Conservation (phyloP, 1,140 invertebrate species). For the Brachystomella parvula region DNA sequence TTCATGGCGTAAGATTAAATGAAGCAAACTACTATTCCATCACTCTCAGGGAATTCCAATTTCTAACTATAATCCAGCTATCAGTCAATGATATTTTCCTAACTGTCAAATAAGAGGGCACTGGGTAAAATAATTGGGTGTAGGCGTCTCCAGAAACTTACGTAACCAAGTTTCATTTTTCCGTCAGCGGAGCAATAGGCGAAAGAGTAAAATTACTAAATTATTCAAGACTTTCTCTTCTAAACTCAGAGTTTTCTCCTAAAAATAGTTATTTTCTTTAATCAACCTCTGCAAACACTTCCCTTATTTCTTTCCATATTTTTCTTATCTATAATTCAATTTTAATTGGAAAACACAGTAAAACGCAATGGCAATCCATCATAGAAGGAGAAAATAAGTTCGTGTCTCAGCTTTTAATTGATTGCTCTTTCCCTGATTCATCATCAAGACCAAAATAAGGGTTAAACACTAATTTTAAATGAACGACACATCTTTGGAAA, state of each 20-base stretch:
- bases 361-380: conserved; percentile 8
- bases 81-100: conserved; percentile 33
- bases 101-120: conserved; percentile 24
- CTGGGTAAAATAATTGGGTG: neutral
- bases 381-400: neutral
- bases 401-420: neutral
- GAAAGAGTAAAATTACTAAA: conserved; percentile 2
- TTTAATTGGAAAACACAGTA: neutral
- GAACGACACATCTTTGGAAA: neutral
- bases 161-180: neutral
- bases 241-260: too few relatives aligned
- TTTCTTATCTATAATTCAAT: neutral
- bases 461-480: neutral
- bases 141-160: neutral
- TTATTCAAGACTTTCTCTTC: conserved; percentile 16
- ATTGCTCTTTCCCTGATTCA: neutral
- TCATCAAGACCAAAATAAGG: neutral
- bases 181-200: neutral
- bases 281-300: neutral
- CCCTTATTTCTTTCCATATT: neutral
- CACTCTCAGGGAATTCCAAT: too few relatives aligned
- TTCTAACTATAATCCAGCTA: too few relatives aligned
- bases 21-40: too few relatives aligned
- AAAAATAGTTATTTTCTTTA: neutral
- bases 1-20: too few relatives aligned